Evolutionary conservation across 2,797 vertebrate genomes (phyloP), one percentile per base, ranked within the genome.

Genomic region (Sphaeramia orbicularis): DNA sequence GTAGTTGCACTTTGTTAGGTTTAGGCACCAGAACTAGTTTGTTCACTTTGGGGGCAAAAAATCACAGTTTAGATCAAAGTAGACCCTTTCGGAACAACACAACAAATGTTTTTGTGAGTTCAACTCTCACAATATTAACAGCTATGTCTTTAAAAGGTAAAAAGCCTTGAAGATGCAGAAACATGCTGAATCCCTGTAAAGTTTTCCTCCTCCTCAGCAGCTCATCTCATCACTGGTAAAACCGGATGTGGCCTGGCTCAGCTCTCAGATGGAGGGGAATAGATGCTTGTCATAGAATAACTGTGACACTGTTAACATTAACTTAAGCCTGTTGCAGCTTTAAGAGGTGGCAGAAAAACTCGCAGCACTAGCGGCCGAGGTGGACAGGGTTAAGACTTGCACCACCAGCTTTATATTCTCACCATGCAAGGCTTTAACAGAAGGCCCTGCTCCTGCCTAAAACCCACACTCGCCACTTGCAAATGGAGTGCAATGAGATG

Each of bases 401-500:
- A 73, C 70, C 59, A 57, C 55, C 80, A 67, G 81, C 78, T 81
- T 82, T 80, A 86, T 78, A 81, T 90, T 91, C 86, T 84, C 81
- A 62, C 71, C 78, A 81, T 60, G 69, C 56, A 10, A 32, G 71
- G 76, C 78, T 74, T 79, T 74, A 81, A 81, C 90, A 90, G 88
- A 88, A 86, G 85, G 84, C 79, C 71, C 67, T 43, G 84, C 86
- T 89, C 77, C 84, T 68, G 81, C 76, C 89, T 88, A 80, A 91
- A 90, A 89, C 83, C 81, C 51, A 65, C 51, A 54, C 85, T 89
- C 56, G 21, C 87, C 85, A 85, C 84, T 91, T 90, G 88, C 90
- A 93, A 93, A 93, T 91, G 88, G 90, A 92, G 91, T 89, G 90
- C 86, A 91, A 90, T 91, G 92, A 93, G 86, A 91, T 94, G 91